phyloP scores from a whole-genome alignment of 2,797 vertebrate genomes.

The Falco peregrinus region DNA sequence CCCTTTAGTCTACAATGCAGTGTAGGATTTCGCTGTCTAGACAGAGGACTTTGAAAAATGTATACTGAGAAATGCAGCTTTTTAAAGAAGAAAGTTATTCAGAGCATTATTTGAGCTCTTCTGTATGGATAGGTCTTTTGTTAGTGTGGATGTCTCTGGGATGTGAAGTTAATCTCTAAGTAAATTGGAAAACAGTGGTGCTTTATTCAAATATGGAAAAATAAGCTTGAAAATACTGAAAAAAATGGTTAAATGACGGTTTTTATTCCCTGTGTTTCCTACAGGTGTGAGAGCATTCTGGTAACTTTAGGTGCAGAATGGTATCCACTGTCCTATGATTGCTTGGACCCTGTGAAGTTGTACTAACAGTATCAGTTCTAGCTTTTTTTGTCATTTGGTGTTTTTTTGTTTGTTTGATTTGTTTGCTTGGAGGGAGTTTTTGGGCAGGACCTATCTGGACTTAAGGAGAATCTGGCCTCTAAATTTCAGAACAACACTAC shows the following conservation, averaged over 20 bases:
- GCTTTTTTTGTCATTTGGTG: neutral
- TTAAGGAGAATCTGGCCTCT: neutral
- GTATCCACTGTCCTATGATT: neutral
- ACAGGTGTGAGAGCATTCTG: neutral
- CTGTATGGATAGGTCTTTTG: neutral
- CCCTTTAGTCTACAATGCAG: neutral
- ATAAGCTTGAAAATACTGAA: neutral
- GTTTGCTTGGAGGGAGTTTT: neutral
- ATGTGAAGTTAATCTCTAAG: neutral
- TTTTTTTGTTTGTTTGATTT: neutral
- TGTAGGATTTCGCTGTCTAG: neutral
- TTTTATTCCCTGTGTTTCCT: neutral
- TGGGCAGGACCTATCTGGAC: neutral
- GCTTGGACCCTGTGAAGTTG: neutral
- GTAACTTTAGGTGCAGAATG: neutral
- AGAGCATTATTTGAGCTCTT: neutral
- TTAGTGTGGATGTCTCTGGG: neutral
- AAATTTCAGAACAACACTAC: neutral
- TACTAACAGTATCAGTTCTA: neutral
- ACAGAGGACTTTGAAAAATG: neutral
- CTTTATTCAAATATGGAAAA: neutral
- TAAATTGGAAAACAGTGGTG: neutral
- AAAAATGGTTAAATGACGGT: neutral
- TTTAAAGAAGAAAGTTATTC: neutral
- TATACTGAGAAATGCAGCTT: neutral